Percentiles rank a stretch among this genome's conserved stretches.
Conservation (phyloP, 2,113 vertebrate genomes). For the Rynchops niger region DNA sequence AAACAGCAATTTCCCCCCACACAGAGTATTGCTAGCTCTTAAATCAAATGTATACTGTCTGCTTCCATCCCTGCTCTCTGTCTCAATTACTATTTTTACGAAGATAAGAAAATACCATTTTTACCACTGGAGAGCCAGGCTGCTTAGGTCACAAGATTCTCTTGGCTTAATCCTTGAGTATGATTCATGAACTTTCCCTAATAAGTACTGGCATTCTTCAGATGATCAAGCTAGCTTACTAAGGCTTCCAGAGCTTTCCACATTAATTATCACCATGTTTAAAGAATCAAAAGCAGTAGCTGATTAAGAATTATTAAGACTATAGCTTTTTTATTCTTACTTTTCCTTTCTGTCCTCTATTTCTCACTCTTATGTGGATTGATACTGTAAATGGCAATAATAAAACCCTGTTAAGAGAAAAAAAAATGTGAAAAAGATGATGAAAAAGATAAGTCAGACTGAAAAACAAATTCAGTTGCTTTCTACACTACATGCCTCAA, state of each 20-base stretch:
- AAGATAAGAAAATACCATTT: constrained; percentile 63
- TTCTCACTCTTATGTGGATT: background rate
- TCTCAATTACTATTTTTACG: background rate
- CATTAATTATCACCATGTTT: constrained; percentile 30
- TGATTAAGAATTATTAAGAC: constrained; percentile 28
- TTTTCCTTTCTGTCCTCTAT: constrained; percentile 5
- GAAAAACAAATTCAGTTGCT: background rate
- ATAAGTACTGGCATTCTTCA: constrained; percentile 62
- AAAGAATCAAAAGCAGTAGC: constrained; percentile 15
- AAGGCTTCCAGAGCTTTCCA: constrained; percentile 50
- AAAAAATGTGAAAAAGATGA: background rate
- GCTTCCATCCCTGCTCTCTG: background rate
- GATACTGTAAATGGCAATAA: background rate
- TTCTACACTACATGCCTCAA: background rate
- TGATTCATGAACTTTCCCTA: constrained; percentile 66
- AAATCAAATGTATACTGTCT: background rate
- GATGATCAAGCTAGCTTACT: constrained; percentile 46
- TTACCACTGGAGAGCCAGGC: constrained; percentile 51
- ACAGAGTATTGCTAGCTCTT: background rate
- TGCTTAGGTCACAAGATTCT: constrained; percentile 63
- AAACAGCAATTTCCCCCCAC: background rate
- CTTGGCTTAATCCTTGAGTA: constrained; percentile 34
- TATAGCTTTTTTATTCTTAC: background rate
- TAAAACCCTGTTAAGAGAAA: background rate
- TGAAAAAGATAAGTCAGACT: background rate